A percentile compares a stretch with the other conserved stretches of the same genome.
Evolutionary conservation across 2,113 vertebrate genomes (phyloP).

Genomic region (Urocolius indicus): DNA sequence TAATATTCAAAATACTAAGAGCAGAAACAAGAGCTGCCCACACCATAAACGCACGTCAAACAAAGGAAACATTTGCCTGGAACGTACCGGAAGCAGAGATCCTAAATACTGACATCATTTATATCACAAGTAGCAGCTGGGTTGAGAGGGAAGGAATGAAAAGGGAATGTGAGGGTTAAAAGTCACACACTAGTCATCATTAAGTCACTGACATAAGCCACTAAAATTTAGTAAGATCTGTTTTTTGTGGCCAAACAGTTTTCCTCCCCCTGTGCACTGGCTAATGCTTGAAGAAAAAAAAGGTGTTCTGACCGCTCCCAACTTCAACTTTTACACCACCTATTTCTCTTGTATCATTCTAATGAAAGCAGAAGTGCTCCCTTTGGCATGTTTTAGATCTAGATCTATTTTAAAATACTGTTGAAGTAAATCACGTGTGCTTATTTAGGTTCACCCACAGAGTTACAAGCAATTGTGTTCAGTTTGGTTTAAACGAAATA

Average conservation of each 20-base stretch:
- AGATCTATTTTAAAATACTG: not conserved
- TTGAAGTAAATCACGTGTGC: slow-evolving; percentile 50
- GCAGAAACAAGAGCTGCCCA: slow-evolving; percentile 10
- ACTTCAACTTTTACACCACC: not conserved
- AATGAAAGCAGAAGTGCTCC: not conserved
- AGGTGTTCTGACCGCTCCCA: not conserved
- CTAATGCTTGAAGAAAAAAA: not conserved
- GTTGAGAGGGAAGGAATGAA: not conserved
- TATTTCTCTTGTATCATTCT: not conserved
- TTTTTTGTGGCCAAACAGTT: not conserved
- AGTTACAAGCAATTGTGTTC: slow-evolving; percentile 12
- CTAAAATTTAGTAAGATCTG: not conserved
- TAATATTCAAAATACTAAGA: not conserved
- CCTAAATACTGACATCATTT: not conserved
- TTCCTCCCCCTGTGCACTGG: not conserved
- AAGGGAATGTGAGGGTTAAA: not conserved
- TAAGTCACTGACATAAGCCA: not conserved
- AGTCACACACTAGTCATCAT: not conserved
- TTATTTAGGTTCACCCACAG: slow-evolving; percentile 48
- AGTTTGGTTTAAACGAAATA: slow-evolving; percentile 38
- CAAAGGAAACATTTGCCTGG: slow-evolving; percentile 8
- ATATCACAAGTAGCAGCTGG: not conserved
- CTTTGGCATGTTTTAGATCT: not conserved
- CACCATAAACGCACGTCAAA: not conserved
- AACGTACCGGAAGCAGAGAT: slow-evolving; percentile 41